A percentile compares a stretch with the other conserved stretches of the same genome.
phyloP scores from a whole-genome alignment of 1,140 invertebrate genomes.

The Scaptomyza graminum region DNA sequence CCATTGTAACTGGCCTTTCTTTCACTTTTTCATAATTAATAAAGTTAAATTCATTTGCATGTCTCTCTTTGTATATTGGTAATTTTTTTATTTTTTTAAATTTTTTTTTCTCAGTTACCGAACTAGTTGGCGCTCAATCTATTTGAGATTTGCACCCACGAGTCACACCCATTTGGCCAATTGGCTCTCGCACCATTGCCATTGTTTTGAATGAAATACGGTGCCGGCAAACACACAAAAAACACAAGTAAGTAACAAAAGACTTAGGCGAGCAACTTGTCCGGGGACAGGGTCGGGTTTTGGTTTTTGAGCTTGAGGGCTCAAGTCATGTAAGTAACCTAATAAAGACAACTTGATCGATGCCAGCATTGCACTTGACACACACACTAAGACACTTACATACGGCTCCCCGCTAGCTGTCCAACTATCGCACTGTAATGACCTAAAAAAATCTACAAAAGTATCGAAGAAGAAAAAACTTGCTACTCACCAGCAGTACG shows the following conservation, averaged over 20 bases:
- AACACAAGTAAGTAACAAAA: constrained; percentile 56
- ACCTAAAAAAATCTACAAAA: constrained; percentile 57
- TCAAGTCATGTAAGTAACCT: constrained; percentile 74
- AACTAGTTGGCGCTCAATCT: constrained; percentile 11
- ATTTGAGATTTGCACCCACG: constrained; percentile 72
- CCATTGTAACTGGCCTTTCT: constrained; percentile 69
- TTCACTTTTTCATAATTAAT: constrained; percentile 76
- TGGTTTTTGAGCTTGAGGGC: constrained; percentile 15
- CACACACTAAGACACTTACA: constrained; percentile 38
- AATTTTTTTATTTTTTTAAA: background rate
- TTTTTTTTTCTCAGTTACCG: constrained; percentile 39
- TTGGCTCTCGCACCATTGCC: constrained; percentile 39
- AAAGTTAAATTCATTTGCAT: constrained; percentile 74
- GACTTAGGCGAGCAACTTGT: constrained; percentile 71
- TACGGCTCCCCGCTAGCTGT: constrained; percentile 27
- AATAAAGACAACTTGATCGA: constrained; percentile 76
- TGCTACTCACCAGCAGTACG: constrained; percentile 44
- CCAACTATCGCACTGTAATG: constrained; percentile 48
- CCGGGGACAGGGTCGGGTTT: constrained; percentile 1
- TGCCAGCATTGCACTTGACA: constrained; percentile 76
- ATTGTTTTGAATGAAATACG: constrained; percentile 68
- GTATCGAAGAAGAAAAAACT: constrained; percentile 44
- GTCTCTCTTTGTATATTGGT: constrained; percentile 27
- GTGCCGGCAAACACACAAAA: constrained; percentile 41
- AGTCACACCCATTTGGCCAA: constrained; percentile 69